phyloP scores from a whole-genome alignment of 2,888 invertebrate genomes.

The Ectemnius cavifrons region DNA sequence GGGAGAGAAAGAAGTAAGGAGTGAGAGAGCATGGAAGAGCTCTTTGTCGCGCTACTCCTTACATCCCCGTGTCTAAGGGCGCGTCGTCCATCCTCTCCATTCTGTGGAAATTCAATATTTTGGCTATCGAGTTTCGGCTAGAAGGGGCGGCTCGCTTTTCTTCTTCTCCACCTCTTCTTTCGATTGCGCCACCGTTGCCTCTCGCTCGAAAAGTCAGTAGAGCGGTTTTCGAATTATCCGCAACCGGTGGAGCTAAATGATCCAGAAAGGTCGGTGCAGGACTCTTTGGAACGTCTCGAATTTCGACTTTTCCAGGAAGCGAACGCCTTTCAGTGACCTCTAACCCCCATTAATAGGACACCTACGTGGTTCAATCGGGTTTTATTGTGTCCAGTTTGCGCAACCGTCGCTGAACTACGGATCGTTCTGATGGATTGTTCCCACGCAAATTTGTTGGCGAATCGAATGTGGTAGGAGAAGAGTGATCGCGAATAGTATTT shows the following conservation, averaged over 20 bases:
- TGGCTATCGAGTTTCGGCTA: constrained; percentile 68
- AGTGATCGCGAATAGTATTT: no score
- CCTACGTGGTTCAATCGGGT: not conserved
- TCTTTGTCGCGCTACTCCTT: constrained; percentile 54
- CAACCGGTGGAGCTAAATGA: constrained; percentile 29
- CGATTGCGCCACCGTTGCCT: constrained; percentile 28
- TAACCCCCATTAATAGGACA: constrained; percentile 29
- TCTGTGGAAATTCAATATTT: constrained; percentile 71
- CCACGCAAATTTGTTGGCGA: no score
- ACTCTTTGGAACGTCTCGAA: constrained; percentile 29
- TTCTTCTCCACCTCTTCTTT: constrained; percentile 31
- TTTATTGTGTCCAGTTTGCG: no score
- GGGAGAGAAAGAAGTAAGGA: constrained; percentile 40
- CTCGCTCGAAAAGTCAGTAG: constrained; percentile 9
- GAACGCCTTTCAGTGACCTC: constrained; percentile 14
- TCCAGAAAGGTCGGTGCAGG: constrained; percentile 32
- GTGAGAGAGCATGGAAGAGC: constrained; percentile 51
- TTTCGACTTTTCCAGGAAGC: constrained; percentile 27
- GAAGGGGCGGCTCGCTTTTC: constrained; percentile 25
- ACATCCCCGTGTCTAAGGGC: constrained; percentile 47
- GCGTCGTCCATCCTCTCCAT: constrained; percentile 52
- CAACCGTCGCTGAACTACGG: no score
- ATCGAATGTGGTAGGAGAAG: no score
- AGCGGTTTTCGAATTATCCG: constrained; percentile 43
- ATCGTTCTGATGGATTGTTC: no score